Conservation (phyloP, 2,797 vertebrate species). For the Intellagama lesueurii region DNA sequence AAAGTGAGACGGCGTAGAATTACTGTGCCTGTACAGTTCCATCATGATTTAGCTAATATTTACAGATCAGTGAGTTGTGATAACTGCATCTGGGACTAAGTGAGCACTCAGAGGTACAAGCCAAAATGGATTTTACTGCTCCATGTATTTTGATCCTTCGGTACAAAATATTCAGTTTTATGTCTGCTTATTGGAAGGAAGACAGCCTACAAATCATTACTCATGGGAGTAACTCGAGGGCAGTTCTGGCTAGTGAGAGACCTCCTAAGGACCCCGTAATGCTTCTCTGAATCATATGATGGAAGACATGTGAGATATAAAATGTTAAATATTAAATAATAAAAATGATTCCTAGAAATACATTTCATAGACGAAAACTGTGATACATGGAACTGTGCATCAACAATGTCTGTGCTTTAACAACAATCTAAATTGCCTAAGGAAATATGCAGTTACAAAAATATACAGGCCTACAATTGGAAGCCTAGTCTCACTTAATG, state of each 20-base stretch:
- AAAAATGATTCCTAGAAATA: no score
- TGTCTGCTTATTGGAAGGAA: constrained; percentile 33
- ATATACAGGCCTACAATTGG: no score
- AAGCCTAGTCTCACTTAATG: background rate
- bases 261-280: background rate
- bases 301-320: background rate
- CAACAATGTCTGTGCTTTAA: background rate
- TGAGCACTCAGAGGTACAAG: rapidly evolving
- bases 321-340: no score
- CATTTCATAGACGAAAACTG: background rate
- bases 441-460: no score
- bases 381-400: background rate
- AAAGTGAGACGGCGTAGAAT: constrained; percentile 15
- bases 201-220: constrained; percentile 13
- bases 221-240: background rate
- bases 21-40: background rate
- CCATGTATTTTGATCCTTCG: constrained; percentile 28
- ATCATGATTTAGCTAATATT: rapidly evolving
- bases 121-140: constrained; percentile 38
- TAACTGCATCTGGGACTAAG: background rate
- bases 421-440: background rate
- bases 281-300: background rate
- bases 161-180: constrained; percentile 29
- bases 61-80: rapidly evolving
- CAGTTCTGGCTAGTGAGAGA: background rate